Base-by-base conservation (phyloP, 2,797 vertebrate species). In the Eleutherodactylus coqui region DNA sequence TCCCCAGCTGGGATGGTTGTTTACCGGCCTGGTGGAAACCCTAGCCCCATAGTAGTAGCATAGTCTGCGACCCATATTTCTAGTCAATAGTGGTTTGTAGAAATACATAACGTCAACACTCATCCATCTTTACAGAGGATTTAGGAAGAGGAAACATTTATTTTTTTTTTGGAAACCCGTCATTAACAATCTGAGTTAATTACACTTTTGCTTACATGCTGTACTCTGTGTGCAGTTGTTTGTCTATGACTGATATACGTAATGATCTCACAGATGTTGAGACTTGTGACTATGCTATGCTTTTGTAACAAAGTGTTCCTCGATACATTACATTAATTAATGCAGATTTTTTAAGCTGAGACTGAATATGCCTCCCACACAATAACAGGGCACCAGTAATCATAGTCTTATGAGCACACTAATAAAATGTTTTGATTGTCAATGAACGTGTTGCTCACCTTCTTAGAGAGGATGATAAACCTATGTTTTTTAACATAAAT, bases 301-400 rank as follows among this genome's bases (percentile, higher is more conserved):
- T 36, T 75, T 83, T 83, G 73, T 78, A 64, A 70, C 62, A 62
- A 49, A 51, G 38, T 86, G 43, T 73, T 73, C 41, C 75, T 79
- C 41, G 53, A 62, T 84, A 64, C 75, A 32, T 32, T 70, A 60
- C 27, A 78, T 72, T 83, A 83, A 87, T 87, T 83, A 78, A 83
- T 78, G 62, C 75, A 73, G 29, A 36, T 51, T 77, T 73, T 75
- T 69, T 43, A 69, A 38, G 49, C 75, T 67, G 51, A 72, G 67
- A 9, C 9, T 5, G 38, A 70, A 45, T 43, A 2, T 19, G 41
- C 80, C 85, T 60, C 80, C 85, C 64, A 77, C 85, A 81, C 79
- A 49, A 47, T 83, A 83, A 73, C 75, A 62, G 45, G 43, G 41
- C 64, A 78, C 32, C 62, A 11, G 36, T 83, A 87, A 87, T 87